Evolutionary conservation across 2,797 vertebrate species (phyloP).

Genomic region (Rachycentron canadum): DNA sequence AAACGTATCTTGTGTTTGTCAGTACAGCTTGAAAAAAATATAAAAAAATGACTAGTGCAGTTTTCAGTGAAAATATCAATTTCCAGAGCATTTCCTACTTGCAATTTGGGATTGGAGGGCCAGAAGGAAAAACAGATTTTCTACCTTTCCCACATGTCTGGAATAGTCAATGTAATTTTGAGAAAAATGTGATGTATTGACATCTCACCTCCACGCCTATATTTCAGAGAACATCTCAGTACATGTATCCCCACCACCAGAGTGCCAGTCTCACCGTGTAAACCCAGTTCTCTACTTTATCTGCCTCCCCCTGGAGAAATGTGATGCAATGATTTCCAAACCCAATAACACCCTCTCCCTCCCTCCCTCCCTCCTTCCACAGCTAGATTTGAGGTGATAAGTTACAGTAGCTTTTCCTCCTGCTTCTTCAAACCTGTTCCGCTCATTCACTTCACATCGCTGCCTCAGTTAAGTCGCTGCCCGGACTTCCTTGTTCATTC

Average conservation of each 20-base stretch:
- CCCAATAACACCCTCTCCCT: conserved; percentile 17
- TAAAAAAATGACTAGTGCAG: background rate
- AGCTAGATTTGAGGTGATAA: conserved; percentile 59
- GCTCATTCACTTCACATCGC: conserved; percentile 53
- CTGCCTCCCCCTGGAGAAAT: conserved; percentile 29
- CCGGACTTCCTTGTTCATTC: conserved; percentile 53
- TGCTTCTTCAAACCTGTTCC: conserved; percentile 30
- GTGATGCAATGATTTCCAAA: conserved; percentile 64
- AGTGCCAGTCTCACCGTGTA: conserved; percentile 36
- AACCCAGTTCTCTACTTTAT: conserved; percentile 28
- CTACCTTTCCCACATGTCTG: background rate
- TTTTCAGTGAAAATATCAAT: background rate
- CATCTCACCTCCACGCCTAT: conserved; percentile 10
- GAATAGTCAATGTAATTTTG: background rate
- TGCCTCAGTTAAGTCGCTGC: conserved; percentile 39
- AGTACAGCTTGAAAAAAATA: background rate
- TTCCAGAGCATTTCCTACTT: background rate
- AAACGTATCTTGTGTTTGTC: background rate
- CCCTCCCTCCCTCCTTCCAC: background rate
- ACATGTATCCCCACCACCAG: conserved; percentile 13
- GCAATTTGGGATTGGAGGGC: background rate
- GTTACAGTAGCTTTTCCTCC: conserved; percentile 50
- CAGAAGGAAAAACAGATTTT: background rate
- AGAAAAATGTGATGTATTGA: background rate
- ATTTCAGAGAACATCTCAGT: conserved; percentile 17